Percentiles rank a stretch among this genome's conserved stretches.
phyloP scores from a whole-genome alignment of 2,888 invertebrate genomes.

The Rhagium mordax region DNA sequence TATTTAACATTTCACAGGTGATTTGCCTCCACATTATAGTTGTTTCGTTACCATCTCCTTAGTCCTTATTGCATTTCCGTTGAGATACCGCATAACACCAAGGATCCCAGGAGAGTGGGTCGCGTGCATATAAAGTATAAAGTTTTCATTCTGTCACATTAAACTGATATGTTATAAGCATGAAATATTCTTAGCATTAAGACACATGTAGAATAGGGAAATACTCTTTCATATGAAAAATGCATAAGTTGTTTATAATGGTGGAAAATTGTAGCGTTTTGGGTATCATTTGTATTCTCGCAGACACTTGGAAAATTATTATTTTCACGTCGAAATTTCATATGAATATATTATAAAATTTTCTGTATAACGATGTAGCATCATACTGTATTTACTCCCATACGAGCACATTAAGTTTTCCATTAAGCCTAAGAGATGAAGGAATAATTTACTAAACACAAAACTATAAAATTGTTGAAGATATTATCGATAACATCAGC shows the following conservation, averaged over 20 bases:
- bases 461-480: too few relatives aligned
- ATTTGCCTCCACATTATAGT: not conserved
- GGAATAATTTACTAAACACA: too few relatives aligned
- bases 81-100: not conserved
- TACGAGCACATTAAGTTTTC: too few relatives aligned
- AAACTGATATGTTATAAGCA: not conserved
- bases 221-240: not conserved
- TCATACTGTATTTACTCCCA: too few relatives aligned
- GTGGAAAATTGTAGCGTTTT: not conserved
- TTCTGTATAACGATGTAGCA: too few relatives aligned
- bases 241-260: not conserved
- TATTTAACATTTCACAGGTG: conserved; percentile 4
- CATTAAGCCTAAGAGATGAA: too few relatives aligned
- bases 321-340: not conserved
- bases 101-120: not conserved
- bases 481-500: not conserved
- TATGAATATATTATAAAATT: too few relatives aligned
- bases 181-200: not conserved
- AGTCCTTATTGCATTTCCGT: conserved; percentile 3
- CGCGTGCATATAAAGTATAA: not conserved
- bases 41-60: not conserved
- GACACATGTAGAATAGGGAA: not conserved
- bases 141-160: conserved; percentile 5
- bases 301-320: not conserved
- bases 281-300: not conserved